A percentile compares a stretch with the other conserved stretches of the same genome.
Evolutionary conservation across 2,888 invertebrate genomes (phyloP).

Genomic region (Ommatoiulus sabulosus): DNA sequence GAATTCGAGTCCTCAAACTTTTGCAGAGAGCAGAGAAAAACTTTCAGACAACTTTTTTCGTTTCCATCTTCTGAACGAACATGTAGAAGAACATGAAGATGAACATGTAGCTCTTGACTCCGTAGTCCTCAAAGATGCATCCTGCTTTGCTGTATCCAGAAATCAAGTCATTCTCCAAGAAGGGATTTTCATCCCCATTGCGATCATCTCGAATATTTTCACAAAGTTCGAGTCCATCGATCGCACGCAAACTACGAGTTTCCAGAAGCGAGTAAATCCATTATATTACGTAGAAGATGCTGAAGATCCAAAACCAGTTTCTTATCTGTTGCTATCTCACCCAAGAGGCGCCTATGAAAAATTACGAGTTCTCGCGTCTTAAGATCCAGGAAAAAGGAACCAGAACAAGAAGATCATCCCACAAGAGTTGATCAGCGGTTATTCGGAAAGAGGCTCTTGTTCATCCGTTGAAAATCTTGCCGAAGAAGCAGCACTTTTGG

Average conservation of each 20-base stretch:
- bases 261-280: not conserved
- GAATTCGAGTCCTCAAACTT: not conserved
- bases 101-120: no score
- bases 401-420: no score
- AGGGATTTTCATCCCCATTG: not conserved
- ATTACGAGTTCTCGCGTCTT: not conserved
- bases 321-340: not conserved
- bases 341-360: not conserved
- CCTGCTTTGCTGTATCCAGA: not conserved
- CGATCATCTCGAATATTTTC: not conserved
- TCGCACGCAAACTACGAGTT: not conserved
- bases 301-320: not conserved
- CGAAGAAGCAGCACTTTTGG: not conserved
- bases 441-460: not conserved
- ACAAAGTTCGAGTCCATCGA: not conserved
- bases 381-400: not conserved
- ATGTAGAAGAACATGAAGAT: no score
- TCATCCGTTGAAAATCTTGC: not conserved
- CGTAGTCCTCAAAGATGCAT: not conserved
- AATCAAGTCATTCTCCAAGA: not conserved
- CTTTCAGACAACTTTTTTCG: not conserved
- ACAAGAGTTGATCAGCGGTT: not conserved
- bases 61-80: no score
- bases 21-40: not conserved
- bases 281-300: not conserved